Base-by-base conservation (phyloP, 2,797 vertebrate genomes). In the Characodon lateralis region DNA sequence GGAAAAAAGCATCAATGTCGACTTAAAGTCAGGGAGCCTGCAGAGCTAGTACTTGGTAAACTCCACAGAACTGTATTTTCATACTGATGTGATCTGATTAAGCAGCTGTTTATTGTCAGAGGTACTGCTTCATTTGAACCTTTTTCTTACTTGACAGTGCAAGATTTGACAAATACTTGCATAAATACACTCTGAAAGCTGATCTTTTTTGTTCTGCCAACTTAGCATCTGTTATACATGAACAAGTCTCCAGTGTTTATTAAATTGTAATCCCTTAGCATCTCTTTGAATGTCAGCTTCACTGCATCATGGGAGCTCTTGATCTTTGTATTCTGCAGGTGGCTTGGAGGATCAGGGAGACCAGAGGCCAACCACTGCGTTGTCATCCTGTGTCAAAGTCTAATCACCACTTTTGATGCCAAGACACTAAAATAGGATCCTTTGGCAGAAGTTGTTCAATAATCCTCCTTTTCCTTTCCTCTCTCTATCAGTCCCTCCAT, bases 11-110 rank as follows among this genome's bases (percentile, higher is more conserved):
- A 78, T 83, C 83, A 89, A 88, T 92, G 91, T 91, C 87, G 89
- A 85, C 87, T 82, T 82, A 89, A 89, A 87, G 91, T 93, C 90
- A 82, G 59, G 24, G n/a, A 78, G 79, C 72, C 76, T 87, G 82
- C 86, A 90, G 87, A 81, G 80, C 78, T 82, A 78, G 71, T 79
- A 41, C 65, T 76, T 85, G 76, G 82, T 78, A 72, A 80, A 72
- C 58, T 76, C 78, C 76, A 59, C 26, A 2, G 76, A 70, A 41
- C 69, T 72, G 43, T 55, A 70, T 80, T 70, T 79, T 79, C 81
- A 87, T 63, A 78, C 82, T 74, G 86, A 82, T 66, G 13, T 76
- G 71, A 86, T 86, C 74, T 76, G 48, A 68, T 68, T 69, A 43
- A 41, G 26, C 65, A 76, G 65, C 5, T 56, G 65, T 10, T 69